Base-by-base conservation (phyloP, 1,140 invertebrate species). In the Apocrypta bakeri region DNA sequence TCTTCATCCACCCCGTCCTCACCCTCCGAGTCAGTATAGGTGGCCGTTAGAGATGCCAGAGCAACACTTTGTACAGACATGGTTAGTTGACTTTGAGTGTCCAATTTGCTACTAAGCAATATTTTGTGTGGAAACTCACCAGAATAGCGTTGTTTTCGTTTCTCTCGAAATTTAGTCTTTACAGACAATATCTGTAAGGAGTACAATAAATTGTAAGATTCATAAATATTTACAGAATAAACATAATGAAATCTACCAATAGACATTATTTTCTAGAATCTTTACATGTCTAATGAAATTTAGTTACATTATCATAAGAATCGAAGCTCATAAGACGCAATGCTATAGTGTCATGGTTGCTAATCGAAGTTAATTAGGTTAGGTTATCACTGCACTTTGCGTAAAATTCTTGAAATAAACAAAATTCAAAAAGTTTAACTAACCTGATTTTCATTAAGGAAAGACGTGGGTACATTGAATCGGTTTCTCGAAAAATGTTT, bases 21-120 rank as follows among this genome's bases (percentile, higher is more conserved):
- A 66, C 95, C 96, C 91, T 97, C 96, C 1, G 96, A 97, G 89
- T 97, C 96, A 21, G 96, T 97, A 90, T 97, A 97, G 66, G 95
- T 96, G 29, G 96, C 96, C 71, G 96, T 96, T 85, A 97, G 92
- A 85, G 96, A 96, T 85, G 95, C 95, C 90, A 96, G 91, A 83
- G 96, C 95, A 90, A 91, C 87, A 89, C 91, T 92, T 91, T 91
- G 91, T 91, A 91, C 90, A 92, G 91, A 92, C 91, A 92, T 92
- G 83, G 89, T 91, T 92, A 91, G 86, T 92, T 91, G 88, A 87
- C 88, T 90, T 91, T 91, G 89, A 90, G 88, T 90, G 87, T 89
- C 90, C 90, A 84, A 87, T 84, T 87, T 89, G 87, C 88, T 90
- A 90, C 87, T 87, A 91, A 91, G 87, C 87, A 88, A 89, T 91